Percentiles rank a stretch among this genome's conserved stretches.
These are phyloP conservation scores for Leucosticte australis DNA, from an alignment of 2,113 vertebrate species.

Conservation along the genomic window DNA sequence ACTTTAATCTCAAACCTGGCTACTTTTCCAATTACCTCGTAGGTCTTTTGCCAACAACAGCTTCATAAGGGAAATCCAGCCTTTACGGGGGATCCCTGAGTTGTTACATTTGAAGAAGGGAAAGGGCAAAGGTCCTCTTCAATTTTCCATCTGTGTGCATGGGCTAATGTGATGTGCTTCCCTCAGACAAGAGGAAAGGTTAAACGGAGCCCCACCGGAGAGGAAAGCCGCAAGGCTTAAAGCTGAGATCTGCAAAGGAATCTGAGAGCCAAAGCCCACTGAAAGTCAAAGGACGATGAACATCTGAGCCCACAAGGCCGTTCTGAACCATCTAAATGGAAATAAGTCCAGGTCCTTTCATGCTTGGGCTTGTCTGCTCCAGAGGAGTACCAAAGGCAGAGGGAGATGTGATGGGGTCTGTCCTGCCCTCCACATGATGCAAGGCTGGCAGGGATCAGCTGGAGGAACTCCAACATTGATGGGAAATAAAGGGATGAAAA, in stretches of 20 bases:
- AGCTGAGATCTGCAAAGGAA: not conserved
- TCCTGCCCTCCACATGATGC: rapidly evolving
- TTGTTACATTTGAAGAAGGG: not conserved
- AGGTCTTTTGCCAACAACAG: conserved; percentile 11
- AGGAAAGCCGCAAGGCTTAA: not conserved
- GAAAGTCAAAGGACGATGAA: not conserved
- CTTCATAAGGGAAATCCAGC: conserved; percentile 55
- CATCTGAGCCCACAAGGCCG: not conserved
- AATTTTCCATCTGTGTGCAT: not conserved
- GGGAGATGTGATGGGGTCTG: not conserved
- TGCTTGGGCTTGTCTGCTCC: not conserved
- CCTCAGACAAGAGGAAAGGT: conserved; percentile 61
- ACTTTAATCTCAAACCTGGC: conserved; percentile 59
- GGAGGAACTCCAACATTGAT: not conserved
- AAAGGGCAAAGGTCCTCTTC: conserved; percentile 56
- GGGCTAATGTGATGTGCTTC: conserved; percentile 35
- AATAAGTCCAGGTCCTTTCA: not conserved
- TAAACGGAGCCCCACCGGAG: not conserved
- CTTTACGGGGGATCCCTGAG: conserved; percentile 22
- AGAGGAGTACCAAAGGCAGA: not conserved
- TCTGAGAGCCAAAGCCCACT: not conserved
- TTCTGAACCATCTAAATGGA: not conserved
- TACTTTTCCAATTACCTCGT: conserved; percentile 46
- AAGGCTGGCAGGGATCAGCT: not conserved
- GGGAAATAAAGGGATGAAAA: not conserved